A percentile compares a stretch with the other conserved stretches of the same genome.
Conservation (phyloP, 1,140 invertebrate species). For the Nebria ingens region DNA sequence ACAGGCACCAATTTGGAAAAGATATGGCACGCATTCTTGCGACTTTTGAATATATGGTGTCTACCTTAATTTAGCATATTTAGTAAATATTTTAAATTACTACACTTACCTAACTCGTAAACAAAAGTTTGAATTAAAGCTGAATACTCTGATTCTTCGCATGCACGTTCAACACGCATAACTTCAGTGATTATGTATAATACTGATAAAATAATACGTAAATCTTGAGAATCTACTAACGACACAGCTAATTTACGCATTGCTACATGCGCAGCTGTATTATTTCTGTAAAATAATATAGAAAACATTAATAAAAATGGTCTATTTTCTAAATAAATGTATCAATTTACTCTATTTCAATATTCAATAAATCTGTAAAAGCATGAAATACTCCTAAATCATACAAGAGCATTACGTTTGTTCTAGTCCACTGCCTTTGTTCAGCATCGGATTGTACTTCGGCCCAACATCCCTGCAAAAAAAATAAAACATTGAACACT, state of each 20-base stretch:
- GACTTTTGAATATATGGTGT: too few relatives aligned
- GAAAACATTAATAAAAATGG: conserved; percentile 5
- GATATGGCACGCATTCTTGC: too few relatives aligned
- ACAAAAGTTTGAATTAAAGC: conserved; percentile 63
- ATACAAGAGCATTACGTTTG: conserved; percentile 82
- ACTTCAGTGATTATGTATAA: conserved; percentile 92
- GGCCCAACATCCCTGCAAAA: conserved; percentile 67
- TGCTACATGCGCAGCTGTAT: conserved; percentile 58
- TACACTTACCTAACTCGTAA: conserved; percentile 60
- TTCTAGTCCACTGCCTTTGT: conserved; percentile 66
- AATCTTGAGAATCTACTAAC: conserved; percentile 80
- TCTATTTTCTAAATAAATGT: conserved; percentile 7
- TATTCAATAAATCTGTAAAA: conserved; percentile 84
- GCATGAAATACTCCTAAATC: conserved; percentile 78
- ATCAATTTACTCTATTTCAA: conserved; percentile 78
- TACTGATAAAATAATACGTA: conserved; percentile 85
- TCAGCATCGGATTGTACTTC: conserved; percentile 86
- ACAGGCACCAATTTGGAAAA: too few relatives aligned
- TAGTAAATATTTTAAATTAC: neutral
- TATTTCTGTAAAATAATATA: conserved; percentile 46
- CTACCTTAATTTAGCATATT: conserved; percentile 4
- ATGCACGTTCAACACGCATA: conserved; percentile 57
- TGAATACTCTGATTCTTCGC: conserved; percentile 54
- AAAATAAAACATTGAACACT: too few relatives aligned
- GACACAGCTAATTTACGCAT: conserved; percentile 83